Base-by-base conservation (phyloP, 2,113 vertebrate genomes). In the Alectura lathami region DNA sequence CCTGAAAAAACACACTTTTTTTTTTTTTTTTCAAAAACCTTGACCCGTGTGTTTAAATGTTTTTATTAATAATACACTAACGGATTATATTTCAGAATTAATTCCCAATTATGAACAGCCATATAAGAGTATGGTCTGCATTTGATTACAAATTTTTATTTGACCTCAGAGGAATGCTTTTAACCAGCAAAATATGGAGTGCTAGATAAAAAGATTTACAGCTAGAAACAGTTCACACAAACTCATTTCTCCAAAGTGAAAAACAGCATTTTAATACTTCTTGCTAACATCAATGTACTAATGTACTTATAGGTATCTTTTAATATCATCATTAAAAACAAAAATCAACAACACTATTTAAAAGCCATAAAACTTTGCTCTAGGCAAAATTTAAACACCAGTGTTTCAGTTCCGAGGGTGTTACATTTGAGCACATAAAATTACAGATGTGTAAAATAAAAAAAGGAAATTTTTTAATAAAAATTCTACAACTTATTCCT, bases 51-150 rank as follows among this genome's bases (percentile, higher is more conserved):
- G 53, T 54, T 64, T 96, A 95, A 86, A 60, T 53, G 91, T 96
- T 97, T 97, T 97, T 92, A 94, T 91, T 96, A 94, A 62, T 76
- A 97, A 95, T 94, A 97, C 76, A 80, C 83, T 94, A 93, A 92
- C 5, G 0, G 68, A 94, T 94, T 97, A 50, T 93, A 93, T 95
- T 97, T 96, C 95, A 97, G 86, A 97, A 94, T 57, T 50, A 91
- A 91, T 83, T 93, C 59, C 91, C 83, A 36, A 89, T 92, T 97
- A 70, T 91, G 62, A 91, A 93, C 32, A 93, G 84, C 62, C 89
- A 38, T 92, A 91, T 48, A 95, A 96, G 75, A 97, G 91, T 97
- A 88, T 89, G 91, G 53, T 77, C 95, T 96, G 90, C 78, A 93
- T 97, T 94, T 96, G 84, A 92, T 94, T 91, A 88, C 29, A 91